Evolutionary conservation across 2,797 vertebrate genomes (phyloP), one percentile per base, ranked within the genome.

Genomic region (Simalia tracyae): DNA sequence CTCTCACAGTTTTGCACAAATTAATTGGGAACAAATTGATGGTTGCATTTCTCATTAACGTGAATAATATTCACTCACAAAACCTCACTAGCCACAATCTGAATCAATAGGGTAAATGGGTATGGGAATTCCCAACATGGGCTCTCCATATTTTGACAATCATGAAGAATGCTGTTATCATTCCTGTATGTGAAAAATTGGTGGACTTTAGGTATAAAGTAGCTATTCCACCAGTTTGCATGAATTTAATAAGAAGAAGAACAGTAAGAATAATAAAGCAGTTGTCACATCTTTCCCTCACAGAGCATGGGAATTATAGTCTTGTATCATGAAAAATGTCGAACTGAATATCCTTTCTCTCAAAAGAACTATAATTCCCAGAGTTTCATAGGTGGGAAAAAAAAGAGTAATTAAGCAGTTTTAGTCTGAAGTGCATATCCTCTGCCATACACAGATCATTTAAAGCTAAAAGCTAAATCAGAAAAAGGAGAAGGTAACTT

Each of bases 391-490:
- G 36, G 17, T 19, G 17, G 1, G 15, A 9, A 28, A 17, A 56
- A 26, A 42, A 24, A 66, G 22, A 24, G 2, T 24, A 24, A 50
- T 63, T 64, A 57, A 66, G 50, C 50, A 26, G 46, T 90, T 56
- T 57, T 19, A 46, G 24, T 42, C 22, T 59, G 15, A 50, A 22
- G 28, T 61, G 9, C 5, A 86, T 22, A 1, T 9, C 26, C 3
- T 42, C 57, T 76, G 89, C 46, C 60, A 14, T 17, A 50, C 24
- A 42, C 10, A 81, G 31, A 89, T 76, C 22, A 59, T 56, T 91
- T 89, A 94, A 88, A 95, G 46, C 90, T 46, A 94, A 94, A 15
- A 91, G 36, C 36, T 24, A 46, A 46, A 87, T 68, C 86, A 93
- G 56, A 72, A 95, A 91, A 85, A n/a, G 22, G 22, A n/a, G 10